Evolutionary conservation across 1,140 invertebrate genomes (phyloP), one percentile per base, ranked within the genome.

Genomic region (Plutomurus gul): DNA sequence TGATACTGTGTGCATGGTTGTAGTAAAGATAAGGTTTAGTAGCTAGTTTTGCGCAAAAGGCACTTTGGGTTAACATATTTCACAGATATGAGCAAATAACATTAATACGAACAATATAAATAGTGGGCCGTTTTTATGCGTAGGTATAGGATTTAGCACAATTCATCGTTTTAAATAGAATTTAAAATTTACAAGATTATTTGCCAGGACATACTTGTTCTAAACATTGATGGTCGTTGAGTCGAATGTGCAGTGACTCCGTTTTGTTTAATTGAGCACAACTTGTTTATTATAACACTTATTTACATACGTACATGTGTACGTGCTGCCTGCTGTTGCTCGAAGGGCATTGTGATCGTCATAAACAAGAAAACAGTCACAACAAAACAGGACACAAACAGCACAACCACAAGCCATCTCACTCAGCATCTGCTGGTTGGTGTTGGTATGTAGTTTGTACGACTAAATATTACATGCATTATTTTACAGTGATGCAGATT

Each of bases 301-400:
- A n/a, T n/a, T n/a, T n/a, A n/a, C n/a, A n/a, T n/a, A n/a, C n/a
- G n/a, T n/a, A n/a, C n/a, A n/a, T n/a, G n/a, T n/a, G 51, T 60
- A 60, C 51, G 51, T 60, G 51, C 30, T 60, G 51, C 51, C 51
- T 60, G 51, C 51, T 60, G 51, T 60, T 60, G 51, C 51, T 60
- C 51, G 27, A 60, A 60, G 51, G 25, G 51, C 8, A 60, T 60
- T 60, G 51, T 60, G 27, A 60, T 30, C n/a, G 51, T 60, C 51
- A 30, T 60, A 60, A 60, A 60, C 51, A 60, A n/a, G n/a, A n/a
- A n/a, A n/a, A 60, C 27, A 0, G 51, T 60, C 4, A 25, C 22
- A 60, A 60, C 25, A 27, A 10, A 60, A 25, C 47, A 49, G 47
- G 20, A 49, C 20, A 22, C 25, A 49, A 49, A 49, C 25, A 18